Percentiles rank a stretch among this genome's conserved stretches.
These are phyloP conservation scores for Picus viridis DNA, from an alignment of 2,797 vertebrate species.

Conservation along the genomic window DNA sequence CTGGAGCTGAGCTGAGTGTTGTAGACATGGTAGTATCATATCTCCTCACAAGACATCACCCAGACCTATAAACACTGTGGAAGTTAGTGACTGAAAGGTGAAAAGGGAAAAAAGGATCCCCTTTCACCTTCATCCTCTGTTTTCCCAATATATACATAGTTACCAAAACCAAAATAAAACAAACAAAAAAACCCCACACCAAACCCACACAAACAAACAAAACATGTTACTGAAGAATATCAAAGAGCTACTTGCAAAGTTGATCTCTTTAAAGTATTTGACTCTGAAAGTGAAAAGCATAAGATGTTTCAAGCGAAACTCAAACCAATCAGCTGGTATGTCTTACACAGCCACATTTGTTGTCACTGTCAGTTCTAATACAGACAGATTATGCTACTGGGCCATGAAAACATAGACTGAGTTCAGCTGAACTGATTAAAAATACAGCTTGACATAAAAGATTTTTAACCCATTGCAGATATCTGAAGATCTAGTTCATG, in stretches of 20 bases:
- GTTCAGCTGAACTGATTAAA: background rate
- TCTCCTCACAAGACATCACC: background rate
- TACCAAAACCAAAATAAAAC: background rate
- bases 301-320: background rate
- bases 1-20: background rate
- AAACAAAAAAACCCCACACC: no score
- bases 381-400: background rate
- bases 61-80: background rate
- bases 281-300: background rate
- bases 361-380: background rate
- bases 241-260: background rate
- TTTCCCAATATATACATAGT: background rate
- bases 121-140: background rate
- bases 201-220: no score
- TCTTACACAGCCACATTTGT: background rate
- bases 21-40: background rate
- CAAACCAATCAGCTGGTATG: background rate
- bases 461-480: background rate
- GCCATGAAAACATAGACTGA: background rate
- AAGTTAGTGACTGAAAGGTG: background rate
- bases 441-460: background rate
- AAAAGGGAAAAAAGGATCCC: background rate
- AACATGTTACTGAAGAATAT: background rate
- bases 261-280: background rate
- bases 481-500: background rate